A percentile compares a stretch with the other conserved stretches of the same genome.
phyloP scores from a whole-genome alignment of 2,797 vertebrate genomes.

The Enteromius radiatus region DNA sequence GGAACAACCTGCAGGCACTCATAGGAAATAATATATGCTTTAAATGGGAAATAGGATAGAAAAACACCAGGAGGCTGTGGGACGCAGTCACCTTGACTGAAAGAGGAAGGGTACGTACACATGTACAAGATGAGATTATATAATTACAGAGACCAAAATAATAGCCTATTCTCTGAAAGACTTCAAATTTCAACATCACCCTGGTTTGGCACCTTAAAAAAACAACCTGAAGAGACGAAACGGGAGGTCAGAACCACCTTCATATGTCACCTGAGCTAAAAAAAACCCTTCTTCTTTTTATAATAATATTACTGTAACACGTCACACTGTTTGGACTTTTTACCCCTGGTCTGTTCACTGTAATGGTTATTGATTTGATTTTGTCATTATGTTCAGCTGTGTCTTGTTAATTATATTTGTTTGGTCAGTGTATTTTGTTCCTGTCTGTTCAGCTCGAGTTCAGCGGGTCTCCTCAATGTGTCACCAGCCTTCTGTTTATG shows the following conservation, averaged over 20 bases:
- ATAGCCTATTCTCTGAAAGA: background rate
- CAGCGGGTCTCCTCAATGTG: too few relatives aligned
- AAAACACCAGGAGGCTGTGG: slow-evolving; percentile 14
- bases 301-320: too few relatives aligned
- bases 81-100: slow-evolving; percentile 39
- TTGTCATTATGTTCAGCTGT: too few relatives aligned
- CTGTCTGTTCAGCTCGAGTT: too few relatives aligned
- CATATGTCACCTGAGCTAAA: background rate
- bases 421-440: too few relatives aligned
- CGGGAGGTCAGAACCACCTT: background rate
- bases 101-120: slow-evolving; percentile 24
- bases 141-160: slow-evolving; percentile 21
- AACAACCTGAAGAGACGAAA: background rate
- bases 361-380: too few relatives aligned
- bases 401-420: too few relatives aligned
- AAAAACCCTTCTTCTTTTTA: background rate
- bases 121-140: slow-evolving; percentile 27
- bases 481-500: too few relatives aligned
- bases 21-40: background rate
- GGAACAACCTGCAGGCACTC: background rate
- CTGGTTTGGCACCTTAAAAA: background rate
- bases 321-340: too few relatives aligned
- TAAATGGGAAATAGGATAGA: background rate
- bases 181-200: background rate
- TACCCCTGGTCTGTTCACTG: too few relatives aligned